Conservation (phyloP, 2,797 vertebrate species). For the Oryzias dopingdopingensis region DNA sequence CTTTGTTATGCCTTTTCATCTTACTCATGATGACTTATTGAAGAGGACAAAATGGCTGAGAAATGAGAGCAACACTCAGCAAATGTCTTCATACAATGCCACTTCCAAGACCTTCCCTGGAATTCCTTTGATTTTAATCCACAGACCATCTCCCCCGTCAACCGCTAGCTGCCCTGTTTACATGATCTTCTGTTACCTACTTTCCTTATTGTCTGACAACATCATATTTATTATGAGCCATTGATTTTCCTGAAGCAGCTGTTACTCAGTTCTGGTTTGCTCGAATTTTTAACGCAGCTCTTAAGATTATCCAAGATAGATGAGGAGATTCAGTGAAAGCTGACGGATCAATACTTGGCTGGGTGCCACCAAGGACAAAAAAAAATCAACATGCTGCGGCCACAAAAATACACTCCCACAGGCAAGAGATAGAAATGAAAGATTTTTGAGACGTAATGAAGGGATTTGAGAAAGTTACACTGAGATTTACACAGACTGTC, state of each 20-base stretch:
- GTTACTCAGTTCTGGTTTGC: slow-evolving; percentile 37
- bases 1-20: too few relatives aligned
- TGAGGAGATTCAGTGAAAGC: slow-evolving; percentile 42
- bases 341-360: slow-evolving; percentile 57
- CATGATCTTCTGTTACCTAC: slow-evolving; percentile 44
- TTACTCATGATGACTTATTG: slow-evolving; percentile 15
- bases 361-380: slow-evolving; percentile 28
- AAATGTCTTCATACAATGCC: slow-evolving; percentile 27
- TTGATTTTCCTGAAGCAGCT: slow-evolving; percentile 22
- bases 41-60: slow-evolving; percentile 18
- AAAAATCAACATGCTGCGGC: slow-evolving; percentile 28
- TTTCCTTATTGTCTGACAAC: slow-evolving; percentile 61
- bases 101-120: slow-evolving; percentile 48
- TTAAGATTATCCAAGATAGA: slow-evolving; percentile 58
- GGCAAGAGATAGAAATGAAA: slow-evolving; percentile 31
- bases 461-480: slow-evolving; percentile 13
- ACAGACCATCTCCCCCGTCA: slow-evolving; percentile 10
- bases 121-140: slow-evolving; percentile 31
- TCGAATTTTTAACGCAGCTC: slow-evolving; percentile 51
- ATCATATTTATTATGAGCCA: slow-evolving; percentile 25
- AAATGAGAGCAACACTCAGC: slow-evolving; percentile 36
- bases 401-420: slow-evolving; percentile 28
- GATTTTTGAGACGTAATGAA: slow-evolving; percentile 23
- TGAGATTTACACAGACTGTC: slow-evolving; percentile 9
- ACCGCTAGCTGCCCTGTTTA: slow-evolving; percentile 39